Evolutionary conservation across 2,888 invertebrate species (phyloP).

Genomic region (Branchellion lobata): DNA sequence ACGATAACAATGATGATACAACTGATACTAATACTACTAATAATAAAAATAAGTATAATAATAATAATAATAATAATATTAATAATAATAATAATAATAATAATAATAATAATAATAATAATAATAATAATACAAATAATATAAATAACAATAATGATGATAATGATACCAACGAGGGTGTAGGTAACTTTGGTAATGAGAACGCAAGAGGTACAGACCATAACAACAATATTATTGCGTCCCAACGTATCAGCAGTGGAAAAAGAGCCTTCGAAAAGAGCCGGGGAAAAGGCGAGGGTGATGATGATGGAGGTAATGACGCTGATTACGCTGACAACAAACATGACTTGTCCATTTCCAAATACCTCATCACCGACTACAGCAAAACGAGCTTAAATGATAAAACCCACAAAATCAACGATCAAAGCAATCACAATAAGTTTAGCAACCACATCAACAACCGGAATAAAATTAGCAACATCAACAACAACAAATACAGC

Average conservation of each 20-base stretch:
- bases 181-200: too few species aligned
- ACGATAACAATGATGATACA: background rate
- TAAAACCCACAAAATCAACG: too few species aligned
- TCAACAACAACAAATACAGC: too few species aligned
- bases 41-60: background rate
- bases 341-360: constrained; percentile 6
- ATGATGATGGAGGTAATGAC: background rate
- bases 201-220: too few species aligned
- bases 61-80: constrained; percentile 7
- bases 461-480: too few species aligned
- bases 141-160: background rate
- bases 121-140: background rate
- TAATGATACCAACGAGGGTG: background rate
- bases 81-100: constrained; percentile 8
- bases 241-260: too few species aligned
- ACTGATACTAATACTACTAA: background rate
- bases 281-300: too few species aligned
- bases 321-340: background rate
- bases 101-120: background rate
- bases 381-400: too few species aligned
- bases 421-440: too few species aligned
- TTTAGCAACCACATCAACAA: too few species aligned
- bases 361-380: constrained; percentile 3
- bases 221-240: too few species aligned
- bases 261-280: too few species aligned